phyloP scores from a whole-genome alignment of 2,113 vertebrate genomes.

The Rhombomys opimus region DNA sequence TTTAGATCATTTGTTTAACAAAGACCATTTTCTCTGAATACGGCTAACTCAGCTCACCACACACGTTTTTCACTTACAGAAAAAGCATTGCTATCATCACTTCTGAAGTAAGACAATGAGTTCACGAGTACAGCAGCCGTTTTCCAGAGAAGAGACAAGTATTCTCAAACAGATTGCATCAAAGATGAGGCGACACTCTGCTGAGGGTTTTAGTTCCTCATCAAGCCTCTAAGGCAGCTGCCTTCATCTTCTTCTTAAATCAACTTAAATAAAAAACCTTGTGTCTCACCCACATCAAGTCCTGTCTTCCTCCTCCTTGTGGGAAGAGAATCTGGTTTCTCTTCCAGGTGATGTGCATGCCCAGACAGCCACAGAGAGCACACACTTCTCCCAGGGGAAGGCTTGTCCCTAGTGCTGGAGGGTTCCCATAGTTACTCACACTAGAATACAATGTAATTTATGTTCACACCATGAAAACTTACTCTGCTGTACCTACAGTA shows the following conservation, averaged over 20 bases:
- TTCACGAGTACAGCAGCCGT: not conserved
- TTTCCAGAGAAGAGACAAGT: not conserved
- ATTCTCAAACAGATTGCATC: not conserved
- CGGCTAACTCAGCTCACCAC: not conserved
- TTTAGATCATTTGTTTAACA: not conserved
- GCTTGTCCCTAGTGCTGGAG: not conserved
- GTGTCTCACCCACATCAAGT: slow-evolving; percentile 16
- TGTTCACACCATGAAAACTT: slow-evolving; percentile 32
- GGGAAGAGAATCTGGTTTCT: not conserved
- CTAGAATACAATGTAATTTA: slow-evolving; percentile 14
- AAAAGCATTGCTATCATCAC: not conserved
- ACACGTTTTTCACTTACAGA: slow-evolving; percentile 16
- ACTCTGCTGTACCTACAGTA: not conserved
- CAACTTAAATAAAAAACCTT: slow-evolving; percentile 39
- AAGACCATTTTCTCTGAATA: not conserved
- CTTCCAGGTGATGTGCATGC: not conserved
- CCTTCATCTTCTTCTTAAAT: not conserved
- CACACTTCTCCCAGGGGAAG: not conserved
- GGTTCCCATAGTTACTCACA: not conserved
- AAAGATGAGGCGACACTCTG: not conserved
- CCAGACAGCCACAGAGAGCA: not conserved
- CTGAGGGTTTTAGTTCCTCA: not conserved
- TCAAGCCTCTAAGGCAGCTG: not conserved
- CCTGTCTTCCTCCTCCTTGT: not conserved
- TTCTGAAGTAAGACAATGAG: not conserved